Evolutionary conservation across 2,113 vertebrate genomes (phyloP), one percentile per base, ranked within the genome.

Genomic region (Hirundichthys speculiger): DNA sequence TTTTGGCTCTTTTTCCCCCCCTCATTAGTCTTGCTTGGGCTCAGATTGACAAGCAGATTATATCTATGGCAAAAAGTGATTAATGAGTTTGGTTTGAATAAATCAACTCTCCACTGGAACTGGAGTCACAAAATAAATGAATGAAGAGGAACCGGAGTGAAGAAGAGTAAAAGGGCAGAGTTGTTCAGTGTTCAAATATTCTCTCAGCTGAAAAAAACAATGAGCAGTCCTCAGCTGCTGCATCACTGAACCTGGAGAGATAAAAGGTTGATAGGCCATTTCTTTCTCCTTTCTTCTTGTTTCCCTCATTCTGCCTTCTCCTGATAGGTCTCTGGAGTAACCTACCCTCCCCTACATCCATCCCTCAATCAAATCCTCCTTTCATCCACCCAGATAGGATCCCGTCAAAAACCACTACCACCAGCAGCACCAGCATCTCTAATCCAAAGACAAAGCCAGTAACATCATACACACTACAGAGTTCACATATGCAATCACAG

Each of bases 101-200:
- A 93, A 95, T 94, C 90, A 93, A 88, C 84, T 80, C n/a, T n/a
- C n/a, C 93, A 94, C 94, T 94, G 90, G 93, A 93, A 93, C 71
- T 89, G 90, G 91, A 78, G 61, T 79, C 58, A 53, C 64, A 56
- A 54, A 64, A 75, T 58, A 41, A 73, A 56, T 22, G 27, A 47
- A 39, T 13, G 3, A 66, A 58, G 42, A 40, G 18, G 24, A 61
- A 41, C 9, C 39, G 15, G 27, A 53, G 27, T 39, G 64, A 60
- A 46, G 60, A 61, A 46, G 40, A 55, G 76, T 77, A 86, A 87
- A 56, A 40, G 22, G 16, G 88, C 90, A 89, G 89, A 55, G 91
- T 77, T 82, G 88, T 84, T 86, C 80, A 77, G 88, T 71, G 93
- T 92, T 96, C 93, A 93, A 84, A 91, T 93, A 92, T 92, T 93